Evolutionary conservation across 2,113 vertebrate species (phyloP).

Genomic region (Piprites chloris): DNA sequence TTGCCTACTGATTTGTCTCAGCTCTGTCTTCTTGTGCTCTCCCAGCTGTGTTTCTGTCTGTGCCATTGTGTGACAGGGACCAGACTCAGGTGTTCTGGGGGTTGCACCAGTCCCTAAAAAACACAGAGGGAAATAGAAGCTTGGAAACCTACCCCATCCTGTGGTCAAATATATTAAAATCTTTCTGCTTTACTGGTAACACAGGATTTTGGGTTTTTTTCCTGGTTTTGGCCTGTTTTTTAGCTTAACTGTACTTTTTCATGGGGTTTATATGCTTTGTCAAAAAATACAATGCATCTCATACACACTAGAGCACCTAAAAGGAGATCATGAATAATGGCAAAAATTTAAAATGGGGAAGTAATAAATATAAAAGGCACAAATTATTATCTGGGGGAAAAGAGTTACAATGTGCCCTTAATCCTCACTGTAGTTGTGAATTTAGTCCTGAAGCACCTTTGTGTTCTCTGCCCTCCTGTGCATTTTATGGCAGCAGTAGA

Average conservation of each 20-base stretch:
- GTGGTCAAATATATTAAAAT: not conserved
- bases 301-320: not conserved
- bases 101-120: not conserved
- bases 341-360: not conserved
- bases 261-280: not conserved
- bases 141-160: not conserved
- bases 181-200: not conserved
- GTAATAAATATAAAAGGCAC: not conserved
- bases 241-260: not conserved
- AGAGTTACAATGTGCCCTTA: not conserved
- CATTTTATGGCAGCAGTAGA: not conserved
- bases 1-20: not conserved
- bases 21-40: not conserved
- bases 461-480: not conserved
- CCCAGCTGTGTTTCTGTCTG: not conserved
- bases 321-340: not conserved
- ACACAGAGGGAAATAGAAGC: not conserved
- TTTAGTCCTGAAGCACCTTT: not conserved
- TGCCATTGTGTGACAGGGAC: not conserved
- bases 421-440: not conserved
- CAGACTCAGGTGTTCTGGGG: not conserved
- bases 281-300: not conserved
- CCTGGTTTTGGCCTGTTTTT: not conserved
- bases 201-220: not conserved
- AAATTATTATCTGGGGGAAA: not conserved